These are phyloP conservation scores for Cololabis saira DNA, from an alignment of 2,113 vertebrate genomes.

Conservation along the genomic window DNA sequence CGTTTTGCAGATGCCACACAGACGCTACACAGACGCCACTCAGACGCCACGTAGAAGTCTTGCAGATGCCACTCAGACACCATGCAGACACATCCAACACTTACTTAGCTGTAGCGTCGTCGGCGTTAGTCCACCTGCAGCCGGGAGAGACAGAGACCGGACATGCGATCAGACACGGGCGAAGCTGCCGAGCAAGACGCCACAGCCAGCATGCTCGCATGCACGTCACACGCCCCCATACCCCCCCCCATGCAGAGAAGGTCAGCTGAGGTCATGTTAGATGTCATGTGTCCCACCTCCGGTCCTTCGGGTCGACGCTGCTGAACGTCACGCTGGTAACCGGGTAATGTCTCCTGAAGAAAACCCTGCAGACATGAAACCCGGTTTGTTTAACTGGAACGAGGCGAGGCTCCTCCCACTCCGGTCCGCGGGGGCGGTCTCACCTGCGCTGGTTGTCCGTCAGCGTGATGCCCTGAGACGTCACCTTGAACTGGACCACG, in stretches of 20 bases:
- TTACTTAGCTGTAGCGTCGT: conserved; percentile 88
- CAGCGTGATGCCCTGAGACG: conserved; percentile 90
- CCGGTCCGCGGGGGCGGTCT: background rate
- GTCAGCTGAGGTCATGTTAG: no score
- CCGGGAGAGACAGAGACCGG: conserved; percentile 57
- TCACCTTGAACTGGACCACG: conserved; percentile 92
- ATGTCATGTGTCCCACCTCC: conserved; percentile 79
- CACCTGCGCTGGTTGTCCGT: conserved; percentile 92
- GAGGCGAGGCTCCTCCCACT: background rate
- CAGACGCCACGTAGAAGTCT: no score
- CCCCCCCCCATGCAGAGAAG: no score
- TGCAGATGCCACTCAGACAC: background rate
- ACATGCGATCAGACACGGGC: conserved; percentile 52
- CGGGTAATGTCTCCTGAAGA: conserved; percentile 92
- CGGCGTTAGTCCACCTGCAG: conserved; percentile 90
- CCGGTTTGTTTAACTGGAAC: background rate
- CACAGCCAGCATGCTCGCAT: conserved; percentile 38
- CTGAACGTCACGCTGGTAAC: conserved; percentile 90
- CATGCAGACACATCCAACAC: conserved; percentile 65
- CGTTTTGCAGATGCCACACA: no score
- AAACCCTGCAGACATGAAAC: conserved; percentile 77
- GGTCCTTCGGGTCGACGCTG: conserved; percentile 89
- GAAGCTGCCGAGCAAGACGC: conserved; percentile 38
- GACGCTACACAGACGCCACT: background rate
- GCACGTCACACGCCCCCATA: background rate